These are phyloP conservation scores for Pyrrhia umbra DNA, from an alignment of 2,888 invertebrate genomes.

Conservation along the genomic window DNA sequence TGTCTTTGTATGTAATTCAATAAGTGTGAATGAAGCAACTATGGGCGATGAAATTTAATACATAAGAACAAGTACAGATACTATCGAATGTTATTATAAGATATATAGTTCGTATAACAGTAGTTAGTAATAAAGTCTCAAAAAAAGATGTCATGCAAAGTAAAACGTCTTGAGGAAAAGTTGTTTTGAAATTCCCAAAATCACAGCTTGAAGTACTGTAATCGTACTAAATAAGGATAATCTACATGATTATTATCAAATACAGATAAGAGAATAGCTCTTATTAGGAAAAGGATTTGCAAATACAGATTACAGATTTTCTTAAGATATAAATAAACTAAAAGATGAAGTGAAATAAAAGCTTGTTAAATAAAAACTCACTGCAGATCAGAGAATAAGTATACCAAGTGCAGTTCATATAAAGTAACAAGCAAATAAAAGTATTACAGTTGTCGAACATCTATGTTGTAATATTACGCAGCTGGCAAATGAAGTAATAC, in stretches of 20 bases:
- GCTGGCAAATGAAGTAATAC: slow-evolving; percentile 27
- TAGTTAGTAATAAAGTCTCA: background rate
- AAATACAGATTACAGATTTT: too few species aligned
- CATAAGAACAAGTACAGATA: slow-evolving; percentile 6
- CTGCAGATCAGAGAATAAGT: background rate
- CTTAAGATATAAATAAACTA: background rate
- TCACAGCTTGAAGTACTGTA: too few species aligned
- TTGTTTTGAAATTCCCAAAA: too few species aligned
- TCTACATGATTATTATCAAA: too few species aligned
- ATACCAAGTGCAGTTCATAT: background rate
- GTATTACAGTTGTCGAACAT: slow-evolving; percentile 12
- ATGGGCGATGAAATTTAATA: slow-evolving; percentile 16
- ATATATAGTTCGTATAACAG: background rate
- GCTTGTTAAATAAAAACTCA: background rate
- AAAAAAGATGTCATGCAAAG: too few species aligned
- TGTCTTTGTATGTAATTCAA: slow-evolving; percentile 32
- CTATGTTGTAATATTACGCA: slow-evolving; percentile 13
- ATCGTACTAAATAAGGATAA: too few species aligned
- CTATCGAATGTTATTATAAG: background rate
- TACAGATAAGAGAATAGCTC: too few species aligned
- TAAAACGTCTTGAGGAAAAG: too few species aligned
- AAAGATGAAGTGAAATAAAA: background rate
- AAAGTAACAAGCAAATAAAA: slow-evolving; percentile 16
- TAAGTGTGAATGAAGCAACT: slow-evolving; percentile 8
- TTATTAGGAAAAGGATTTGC: too few species aligned